Evolutionary conservation across 2,888 invertebrate genomes (phyloP).

Genomic region (Athetis lepigone): DNA sequence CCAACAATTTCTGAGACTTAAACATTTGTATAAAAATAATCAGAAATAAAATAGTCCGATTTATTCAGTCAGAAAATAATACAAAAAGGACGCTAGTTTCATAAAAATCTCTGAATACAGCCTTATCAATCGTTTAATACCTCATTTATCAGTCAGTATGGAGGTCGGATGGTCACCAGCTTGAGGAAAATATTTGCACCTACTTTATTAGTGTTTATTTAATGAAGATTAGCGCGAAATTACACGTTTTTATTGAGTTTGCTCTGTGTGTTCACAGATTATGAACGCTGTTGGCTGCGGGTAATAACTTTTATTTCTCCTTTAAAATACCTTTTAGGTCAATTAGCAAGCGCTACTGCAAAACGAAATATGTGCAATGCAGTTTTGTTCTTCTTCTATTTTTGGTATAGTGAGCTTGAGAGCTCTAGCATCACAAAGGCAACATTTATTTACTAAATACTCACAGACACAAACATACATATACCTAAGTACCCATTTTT

Average conservation of each 20-base stretch:
- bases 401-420: too few relatives aligned
- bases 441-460: too few relatives aligned
- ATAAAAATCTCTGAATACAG: constrained; percentile 20
- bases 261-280: constrained; percentile 19
- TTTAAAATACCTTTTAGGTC: too few relatives aligned
- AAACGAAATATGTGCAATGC: too few relatives aligned
- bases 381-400: too few relatives aligned
- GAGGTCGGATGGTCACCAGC: constrained; percentile 63
- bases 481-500: too few relatives aligned
- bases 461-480: too few relatives aligned
- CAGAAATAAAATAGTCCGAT: too few relatives aligned
- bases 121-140: constrained; percentile 38
- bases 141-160: constrained; percentile 61
- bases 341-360: too few relatives aligned
- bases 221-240: constrained; percentile 22
- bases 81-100: constrained; percentile 3
- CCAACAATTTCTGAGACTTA: too few relatives aligned
- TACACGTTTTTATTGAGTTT: constrained; percentile 26
- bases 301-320: not conserved
- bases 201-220: constrained; percentile 28
- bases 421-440: too few relatives aligned
- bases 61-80: too few relatives aligned
- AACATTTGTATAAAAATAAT: constrained; percentile 2
- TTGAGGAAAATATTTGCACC: constrained; percentile 63
- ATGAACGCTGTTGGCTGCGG: constrained; percentile 14